Evolutionary conservation across 1,140 invertebrate genomes (phyloP), one percentile per base, ranked within the genome.

Genomic region (Bombus ignitus): DNA sequence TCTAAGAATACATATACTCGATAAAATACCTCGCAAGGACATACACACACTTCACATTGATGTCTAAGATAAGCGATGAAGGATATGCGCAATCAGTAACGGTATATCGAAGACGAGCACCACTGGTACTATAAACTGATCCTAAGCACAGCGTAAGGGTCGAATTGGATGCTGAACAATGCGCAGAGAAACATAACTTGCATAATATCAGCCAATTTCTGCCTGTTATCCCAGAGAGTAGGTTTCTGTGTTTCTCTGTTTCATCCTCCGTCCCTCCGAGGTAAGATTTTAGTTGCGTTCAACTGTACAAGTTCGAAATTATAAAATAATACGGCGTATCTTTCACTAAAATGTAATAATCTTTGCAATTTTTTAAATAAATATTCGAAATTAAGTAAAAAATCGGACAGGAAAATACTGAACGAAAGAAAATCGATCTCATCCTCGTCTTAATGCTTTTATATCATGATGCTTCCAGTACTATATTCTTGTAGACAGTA

Each of bases 181-280:
- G 68, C 78, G 25, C 71, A 47, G 37, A 53, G 86, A 85, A 88
- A 90, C 91, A 89, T 91, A 92, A 91, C 86, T 89, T 82, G 87
- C 91, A 90, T 91, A 90, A 71, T 78, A 88, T 86, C 86, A 85
- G 84, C 77, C 79, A 92, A 91, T 90, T 83, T 85, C 85, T 39
- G 42, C 35, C 75, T 42, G 82, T 68, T 70, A 78, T 59, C 68
- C 44, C 22, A 28, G 18, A n/a, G 47, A 74, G 70, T 81, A 86
- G 53, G 59, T 81, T 86, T 81, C 79, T 75, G 78, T 74, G 71
- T 86, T 81, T 35, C 79, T 37, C 37, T 44, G 62, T 57, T 75
- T 59, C 47, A 68, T 75, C 18, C 13, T 35, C 57, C 3, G n/a
- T 9, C 25, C 22, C 66, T 3, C 25, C 15, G 28, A 39, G 37